A percentile compares a stretch with the other conserved stretches of the same genome.
Evolutionary conservation across 2,888 invertebrate species (phyloP).

Genomic region (Ornithoptera alexandrae): DNA sequence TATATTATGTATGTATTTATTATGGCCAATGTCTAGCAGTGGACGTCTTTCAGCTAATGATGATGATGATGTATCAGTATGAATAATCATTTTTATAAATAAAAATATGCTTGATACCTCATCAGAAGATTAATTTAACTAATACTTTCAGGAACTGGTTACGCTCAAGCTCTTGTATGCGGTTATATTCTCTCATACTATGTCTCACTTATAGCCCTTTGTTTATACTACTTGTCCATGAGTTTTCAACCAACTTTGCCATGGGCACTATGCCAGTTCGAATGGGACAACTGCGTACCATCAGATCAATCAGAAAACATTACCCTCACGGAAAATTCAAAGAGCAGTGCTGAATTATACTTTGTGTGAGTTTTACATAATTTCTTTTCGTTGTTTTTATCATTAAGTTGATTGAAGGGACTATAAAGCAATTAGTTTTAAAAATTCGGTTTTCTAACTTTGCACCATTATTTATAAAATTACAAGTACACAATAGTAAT

Average conservation of each 20-base stretch:
- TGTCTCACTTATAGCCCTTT: constrained; percentile 86
- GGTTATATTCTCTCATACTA: constrained; percentile 87
- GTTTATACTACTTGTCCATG: constrained; percentile 85
- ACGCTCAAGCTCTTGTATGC: constrained; percentile 82
- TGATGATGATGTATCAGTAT: no score
- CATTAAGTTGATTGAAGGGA: neutral
- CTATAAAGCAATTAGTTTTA: neutral
- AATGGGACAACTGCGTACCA: constrained; percentile 76
- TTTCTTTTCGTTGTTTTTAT: neutral
- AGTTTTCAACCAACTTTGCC: constrained; percentile 86
- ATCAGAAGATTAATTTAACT: neutral
- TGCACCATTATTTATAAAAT: neutral
- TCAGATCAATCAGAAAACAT: constrained; percentile 49
- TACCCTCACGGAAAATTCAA: constrained; percentile 41
- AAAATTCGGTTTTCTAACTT: neutral
- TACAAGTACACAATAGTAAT: neutral
- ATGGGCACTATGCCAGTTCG: constrained; percentile 83
- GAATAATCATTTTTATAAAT: no score
- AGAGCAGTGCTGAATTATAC: constrained; percentile 81
- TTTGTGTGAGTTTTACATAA: constrained; percentile 66
- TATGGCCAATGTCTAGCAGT: no score
- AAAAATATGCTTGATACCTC: neutral
- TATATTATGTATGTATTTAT: no score
- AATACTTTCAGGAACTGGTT: constrained; percentile 81
- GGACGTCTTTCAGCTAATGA: no score